Evolutionary conservation across 2,888 invertebrate species (phyloP), one percentile per base, ranked within the genome.

Genomic region (Hydrotaea cyrtoneurina): DNA sequence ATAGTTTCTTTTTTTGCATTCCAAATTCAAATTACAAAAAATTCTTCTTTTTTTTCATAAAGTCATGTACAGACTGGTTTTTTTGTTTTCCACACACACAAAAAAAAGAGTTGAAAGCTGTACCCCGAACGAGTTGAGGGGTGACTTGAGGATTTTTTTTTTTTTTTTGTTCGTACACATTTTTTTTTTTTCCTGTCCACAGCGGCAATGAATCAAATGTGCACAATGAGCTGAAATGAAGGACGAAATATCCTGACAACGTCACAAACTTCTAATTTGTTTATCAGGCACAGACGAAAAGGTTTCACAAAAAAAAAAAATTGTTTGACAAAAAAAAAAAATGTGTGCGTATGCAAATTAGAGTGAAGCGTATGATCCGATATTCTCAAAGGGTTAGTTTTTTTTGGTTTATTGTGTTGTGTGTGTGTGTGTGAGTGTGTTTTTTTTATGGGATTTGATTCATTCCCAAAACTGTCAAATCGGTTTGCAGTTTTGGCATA

Each of bases 31-130:
- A 82, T 82, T 80, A 77, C 77, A 73, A 31, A 19, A 43, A 74
- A 43, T 59, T 15, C 23, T 23, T 19, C n/a, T n/a, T 66, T 57
- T 31, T 62, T 74, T 74, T 43, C 59, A 74, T 59, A 80, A 82
- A 85, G 82, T 82, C 85, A 82, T 82, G 11, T 43, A 53, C 79
- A 85, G 85, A 71, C 62, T 77, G 53, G 50, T 75, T 78, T 71
- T 39, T 71, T 76, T 64, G 4, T 13, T 8, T 8, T 10, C 0
- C 13, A 13, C 19, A 50, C 53, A 23, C 21, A 31, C 36, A 43
- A 36, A 82, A 80, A 78, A 85, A 85, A 82, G 85, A 82, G 85
- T 85, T 85, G 82, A 85, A 85, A 80, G 85, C 85, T 82, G 82
- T 85, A 85, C 82, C 82, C 85, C 79, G 82, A 77, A 59, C 59